Conservation (phyloP, 35 echinoderm and acorn worm genomes). For the Amphiura filiformis region DNA sequence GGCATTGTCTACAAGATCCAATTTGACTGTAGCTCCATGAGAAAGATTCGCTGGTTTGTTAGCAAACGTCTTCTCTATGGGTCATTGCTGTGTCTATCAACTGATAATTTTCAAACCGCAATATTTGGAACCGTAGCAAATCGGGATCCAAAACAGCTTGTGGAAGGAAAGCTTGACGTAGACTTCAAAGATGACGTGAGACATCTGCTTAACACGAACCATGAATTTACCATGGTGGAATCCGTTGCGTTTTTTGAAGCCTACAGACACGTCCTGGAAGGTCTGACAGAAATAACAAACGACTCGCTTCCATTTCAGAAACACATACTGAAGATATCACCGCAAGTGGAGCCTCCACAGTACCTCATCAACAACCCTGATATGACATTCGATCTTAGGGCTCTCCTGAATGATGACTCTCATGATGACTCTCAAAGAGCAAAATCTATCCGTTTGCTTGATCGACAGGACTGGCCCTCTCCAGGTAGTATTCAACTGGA, state of each 20-base stretch:
- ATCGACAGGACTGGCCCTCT: constrained; percentile 46
- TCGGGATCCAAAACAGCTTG: constrained; percentile 39
- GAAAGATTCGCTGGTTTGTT: constrained; percentile 44
- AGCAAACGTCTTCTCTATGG: constrained; percentile 84
- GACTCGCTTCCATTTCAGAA: constrained; percentile 28
- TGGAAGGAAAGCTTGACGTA: constrained; percentile 33
- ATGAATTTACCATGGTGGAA: constrained; percentile 60
- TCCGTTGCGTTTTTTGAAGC: constrained; percentile 79
- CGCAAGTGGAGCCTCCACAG: constrained; percentile 9
- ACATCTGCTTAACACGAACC: neutral
- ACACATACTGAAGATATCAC: constrained; percentile 24
- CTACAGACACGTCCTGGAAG: constrained; percentile 58
- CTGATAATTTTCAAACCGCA: constrained; percentile 69
- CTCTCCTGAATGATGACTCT: neutral
- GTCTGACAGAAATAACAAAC: constrained; percentile 45
- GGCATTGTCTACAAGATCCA: constrained; percentile 23
- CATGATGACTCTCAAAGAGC: neutral
- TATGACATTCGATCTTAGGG: neutral
- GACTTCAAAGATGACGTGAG: neutral
- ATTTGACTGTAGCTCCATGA: constrained; percentile 28
- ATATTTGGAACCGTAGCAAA: constrained; percentile 77
- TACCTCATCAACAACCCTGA: constrained; percentile 18
- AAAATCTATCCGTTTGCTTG: neutral
- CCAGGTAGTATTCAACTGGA: constrained; percentile 13
- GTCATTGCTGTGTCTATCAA: constrained; percentile 70